Evolutionary conservation across 2,113 vertebrate species (phyloP), one percentile per base, ranked within the genome.

Genomic region (Jaculus jaculus): DNA sequence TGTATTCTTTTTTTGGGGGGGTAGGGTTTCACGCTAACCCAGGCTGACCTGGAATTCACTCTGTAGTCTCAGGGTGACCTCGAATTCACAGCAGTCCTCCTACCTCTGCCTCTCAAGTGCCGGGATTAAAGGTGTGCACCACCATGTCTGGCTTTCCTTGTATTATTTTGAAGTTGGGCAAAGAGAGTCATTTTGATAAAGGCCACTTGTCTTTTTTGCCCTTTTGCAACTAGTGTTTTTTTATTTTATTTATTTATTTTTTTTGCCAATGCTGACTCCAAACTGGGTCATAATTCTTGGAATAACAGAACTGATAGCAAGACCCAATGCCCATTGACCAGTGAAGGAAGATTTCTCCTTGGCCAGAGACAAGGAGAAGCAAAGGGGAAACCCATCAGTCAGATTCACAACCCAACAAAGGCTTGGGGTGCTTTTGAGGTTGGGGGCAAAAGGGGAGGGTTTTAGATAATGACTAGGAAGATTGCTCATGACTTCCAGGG

Each of bases 171-270:
- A 84, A 75, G 28, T 74, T 54, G 21, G 78, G 21, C 16, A 23
- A 11, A 32, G 73, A 71, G 42, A 72, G n/a, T 91, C 66, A 73
- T 95, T 68, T 72, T 63, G 51, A 58, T 91, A 71, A 83, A 80
- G 32, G 54, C n/a, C 2, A 23, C 51, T 84, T 80, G 9, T 84
- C n/a, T 63, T 72, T 80, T 47, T 63, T 13, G n/a, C 7, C 7
- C 37, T 78, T 86, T 80, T n/a, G 68, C 1, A 16, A 63, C 20
- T 74, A 68, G 39, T 10, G 10, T 75, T 82, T 80, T 2, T 12
- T 61, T 80, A n/a, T n/a, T n/a, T n/a, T n/a, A n/a, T n/a, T n/a
- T n/a, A n/a, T n/a, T n/a, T n/a, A n/a, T 80, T 2, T 12, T 61
- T 80, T n/a, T 37, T 37, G 26, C 78, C n/a, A 61, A 26, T 80